phyloP scores from a whole-genome alignment of 2,797 vertebrate species.

The Argyrosomus regius region DNA sequence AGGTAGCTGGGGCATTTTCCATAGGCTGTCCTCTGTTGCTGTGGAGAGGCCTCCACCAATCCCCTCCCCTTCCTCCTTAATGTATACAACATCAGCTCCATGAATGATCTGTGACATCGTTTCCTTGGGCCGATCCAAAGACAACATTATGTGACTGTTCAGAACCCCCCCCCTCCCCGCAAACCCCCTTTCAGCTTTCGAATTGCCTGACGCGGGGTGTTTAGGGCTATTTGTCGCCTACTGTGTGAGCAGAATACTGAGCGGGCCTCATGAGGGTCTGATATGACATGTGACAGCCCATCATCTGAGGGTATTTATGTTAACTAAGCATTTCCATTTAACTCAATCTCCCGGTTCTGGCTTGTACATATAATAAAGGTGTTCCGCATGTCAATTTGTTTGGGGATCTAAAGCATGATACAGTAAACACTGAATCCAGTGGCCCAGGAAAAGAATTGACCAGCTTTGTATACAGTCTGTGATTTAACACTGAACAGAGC shows the following conservation, averaged over 20 bases:
- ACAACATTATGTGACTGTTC: slow-evolving; percentile 75
- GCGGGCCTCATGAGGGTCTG: slow-evolving; percentile 43
- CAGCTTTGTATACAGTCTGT: slow-evolving; percentile 62
- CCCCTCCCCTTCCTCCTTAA: slow-evolving; percentile 74
- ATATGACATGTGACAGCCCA: slow-evolving; percentile 64
- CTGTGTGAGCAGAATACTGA: slow-evolving; percentile 63
- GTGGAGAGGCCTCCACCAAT: slow-evolving; percentile 84
- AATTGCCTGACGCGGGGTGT: slow-evolving; percentile 55
- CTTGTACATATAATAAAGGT: slow-evolving; percentile 48
- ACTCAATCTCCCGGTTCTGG: slow-evolving; percentile 29
- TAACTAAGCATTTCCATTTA: slow-evolving; percentile 67
- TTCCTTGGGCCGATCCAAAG: slow-evolving; percentile 76
- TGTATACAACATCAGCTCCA: slow-evolving; percentile 80
- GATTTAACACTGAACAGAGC: slow-evolving; percentile 73
- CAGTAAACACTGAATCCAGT: slow-evolving; percentile 57
- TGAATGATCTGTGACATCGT: slow-evolving; percentile 82
- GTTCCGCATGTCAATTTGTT: slow-evolving; percentile 63
- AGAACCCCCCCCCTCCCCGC: slow-evolving; percentile 7
- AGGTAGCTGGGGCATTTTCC: slow-evolving; percentile 78
- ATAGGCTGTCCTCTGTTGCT: slow-evolving; percentile 88
- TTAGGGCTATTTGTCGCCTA: slow-evolving; percentile 66
- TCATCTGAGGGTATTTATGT: slow-evolving; percentile 60
- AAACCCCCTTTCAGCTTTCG: slow-evolving; percentile 36
- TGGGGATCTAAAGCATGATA: slow-evolving; percentile 60
- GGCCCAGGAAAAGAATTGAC: slow-evolving; percentile 50